Conservation (phyloP, 2,797 vertebrate genomes). For the Sciurus carolinensis region DNA sequence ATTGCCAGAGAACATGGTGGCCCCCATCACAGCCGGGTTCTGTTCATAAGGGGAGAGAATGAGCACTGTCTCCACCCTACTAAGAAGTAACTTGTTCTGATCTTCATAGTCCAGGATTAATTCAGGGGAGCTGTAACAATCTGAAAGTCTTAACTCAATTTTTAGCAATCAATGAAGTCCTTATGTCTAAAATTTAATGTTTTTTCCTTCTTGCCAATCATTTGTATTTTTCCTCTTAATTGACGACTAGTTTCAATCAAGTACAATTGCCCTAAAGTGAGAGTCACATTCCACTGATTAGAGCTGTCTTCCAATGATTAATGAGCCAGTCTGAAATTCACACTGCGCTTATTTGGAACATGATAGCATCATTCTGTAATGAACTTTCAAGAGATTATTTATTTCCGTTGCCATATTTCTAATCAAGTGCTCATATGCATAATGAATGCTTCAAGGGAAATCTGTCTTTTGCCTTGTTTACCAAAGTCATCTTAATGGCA, state of each 20-base stretch:
- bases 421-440: conserved; percentile 74
- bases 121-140: conserved; percentile 30
- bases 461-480: conserved; percentile 64
- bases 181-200: conserved; percentile 46
- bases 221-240: conserved; percentile 76
- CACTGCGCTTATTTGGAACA: conserved; percentile 66
- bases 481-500: conserved; percentile 24
- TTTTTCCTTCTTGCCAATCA: conserved; percentile 73
- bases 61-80: neutral
- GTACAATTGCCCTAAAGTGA: conserved; percentile 75
- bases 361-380: conserved; percentile 65
- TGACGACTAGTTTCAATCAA: conserved; percentile 77
- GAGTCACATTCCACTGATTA: conserved; percentile 75
- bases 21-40: neutral
- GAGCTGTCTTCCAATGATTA: conserved; percentile 77
- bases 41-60: neutral
- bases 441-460: conserved; percentile 56
- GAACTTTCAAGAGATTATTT: conserved; percentile 68
- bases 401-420: conserved; percentile 53
- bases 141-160: conserved; percentile 45
- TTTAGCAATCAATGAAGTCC: conserved; percentile 68
- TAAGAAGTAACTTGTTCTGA: conserved; percentile 14
- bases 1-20: neutral
- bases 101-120: conserved; percentile 5
- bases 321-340: conserved; percentile 73